Evolutionary conservation across 2,113 vertebrate genomes (phyloP), one percentile per base, ranked within the genome.

Genomic region (Hiodon alosoides): DNA sequence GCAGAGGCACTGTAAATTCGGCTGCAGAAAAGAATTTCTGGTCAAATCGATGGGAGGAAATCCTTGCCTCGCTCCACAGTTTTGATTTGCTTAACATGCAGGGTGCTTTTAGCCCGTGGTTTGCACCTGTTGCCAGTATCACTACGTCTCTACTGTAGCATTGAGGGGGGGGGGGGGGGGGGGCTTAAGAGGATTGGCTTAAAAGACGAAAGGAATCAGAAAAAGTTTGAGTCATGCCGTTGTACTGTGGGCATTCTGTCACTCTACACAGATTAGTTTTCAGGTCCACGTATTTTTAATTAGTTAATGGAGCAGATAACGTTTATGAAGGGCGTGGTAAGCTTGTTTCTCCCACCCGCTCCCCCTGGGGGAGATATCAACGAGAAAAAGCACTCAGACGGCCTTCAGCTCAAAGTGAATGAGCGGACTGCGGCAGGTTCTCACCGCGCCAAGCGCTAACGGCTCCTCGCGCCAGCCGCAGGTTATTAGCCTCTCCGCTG

Each of bases 251-350:
- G 71, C 68, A 17, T 75, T 76, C 16, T 58, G 70, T 84, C 83
- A 83, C 85, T 80, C 79, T 79, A 77, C 4, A 82, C 82, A 68
- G 81, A 72, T 77, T 80, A 84, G 72, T 82, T 76, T 82, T 86
- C 80, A 81, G 77, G 84, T 77, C 81, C 73, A 80, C 83, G 89
- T 90, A 89, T 83, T 83, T 81, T 83, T 91, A 91, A 92, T 92
- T 91, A 91, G 87, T 88, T 91, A 91, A 91, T 91, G 89, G 90
- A 90, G 80, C 78, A 78, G 87, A 86, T 90, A 88, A 83, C 88
- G 87, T 92, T 91, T 89, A 89, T 90, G 90, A 88, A 87, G 85
- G 83, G 84, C 85, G 84, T 78, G 72, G 82, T 85, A 86, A 86
- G 86, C 85, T 87, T 86, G 82, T 80, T 77, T 76, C 77, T 81